These are phyloP conservation scores for Callinectes sapidus DNA, from an alignment of 2,888 invertebrate species.

Conservation along the genomic window DNA sequence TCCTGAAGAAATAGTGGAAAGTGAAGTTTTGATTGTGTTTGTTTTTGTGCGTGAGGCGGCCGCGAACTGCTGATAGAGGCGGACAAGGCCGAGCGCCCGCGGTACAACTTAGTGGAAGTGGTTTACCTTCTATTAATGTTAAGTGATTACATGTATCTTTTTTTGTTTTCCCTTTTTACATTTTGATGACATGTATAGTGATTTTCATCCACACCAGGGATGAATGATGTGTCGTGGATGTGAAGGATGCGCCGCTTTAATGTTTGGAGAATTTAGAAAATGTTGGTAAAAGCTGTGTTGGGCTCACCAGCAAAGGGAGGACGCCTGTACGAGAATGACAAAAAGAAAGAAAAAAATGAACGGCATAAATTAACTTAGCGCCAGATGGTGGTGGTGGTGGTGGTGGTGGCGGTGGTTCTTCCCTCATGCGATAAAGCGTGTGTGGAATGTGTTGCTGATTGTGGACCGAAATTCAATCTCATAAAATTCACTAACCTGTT, in stretches of 20 bases:
- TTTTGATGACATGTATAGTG: not conserved
- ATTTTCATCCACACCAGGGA: not conserved
- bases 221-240: not conserved
- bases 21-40: not conserved
- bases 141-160: not conserved
- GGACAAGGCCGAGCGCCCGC: not conserved
- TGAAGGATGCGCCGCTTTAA: not conserved
- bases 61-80: not conserved
- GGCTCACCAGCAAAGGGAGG: not conserved
- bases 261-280: not conserved
- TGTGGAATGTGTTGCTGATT: not conserved
- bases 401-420: not conserved
- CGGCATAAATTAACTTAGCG: no score
- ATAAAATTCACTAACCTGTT: not conserved
- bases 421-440: not conserved
- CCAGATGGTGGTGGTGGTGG: not conserved
- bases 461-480: not conserved
- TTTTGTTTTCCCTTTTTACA: not conserved
- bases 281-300: not conserved
- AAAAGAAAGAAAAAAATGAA: not conserved
- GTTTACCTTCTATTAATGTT: conserved; percentile 3
- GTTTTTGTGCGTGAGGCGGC: not conserved
- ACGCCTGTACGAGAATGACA: not conserved
- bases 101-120: not conserved
- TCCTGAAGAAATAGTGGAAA: not conserved